phyloP scores from a whole-genome alignment of 2,113 vertebrate species.

The Camelus dromedarius region DNA sequence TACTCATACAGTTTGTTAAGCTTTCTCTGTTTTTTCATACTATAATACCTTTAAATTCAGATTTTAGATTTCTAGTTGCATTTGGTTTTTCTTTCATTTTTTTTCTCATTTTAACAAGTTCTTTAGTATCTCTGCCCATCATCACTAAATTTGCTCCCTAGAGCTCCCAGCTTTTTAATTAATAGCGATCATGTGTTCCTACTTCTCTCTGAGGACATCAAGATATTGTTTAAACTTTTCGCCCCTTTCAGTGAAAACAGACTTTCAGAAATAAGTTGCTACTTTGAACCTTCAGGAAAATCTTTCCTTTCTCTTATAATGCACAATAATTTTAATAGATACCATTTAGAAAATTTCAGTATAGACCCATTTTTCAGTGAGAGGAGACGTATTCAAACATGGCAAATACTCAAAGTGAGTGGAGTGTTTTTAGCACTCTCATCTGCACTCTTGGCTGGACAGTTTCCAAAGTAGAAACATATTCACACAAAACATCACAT shows the following conservation, averaged over 20 bases:
- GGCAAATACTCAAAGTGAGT: not conserved
- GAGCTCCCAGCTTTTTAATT: not conserved
- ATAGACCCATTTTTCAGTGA: not conserved
- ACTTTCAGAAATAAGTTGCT: not conserved
- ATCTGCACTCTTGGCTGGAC: not conserved
- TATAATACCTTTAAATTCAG: not conserved
- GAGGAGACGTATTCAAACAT: not conserved
- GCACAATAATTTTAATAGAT: not conserved
- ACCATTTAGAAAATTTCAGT: not conserved
- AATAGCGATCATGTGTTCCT: not conserved
- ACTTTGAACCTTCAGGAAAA: conserved; percentile 1
- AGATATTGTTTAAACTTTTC: not conserved
- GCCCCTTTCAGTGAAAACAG: not conserved
- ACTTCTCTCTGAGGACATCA: not conserved
- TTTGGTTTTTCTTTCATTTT: not conserved
- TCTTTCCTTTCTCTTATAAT: not conserved
- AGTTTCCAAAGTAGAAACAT: not conserved
- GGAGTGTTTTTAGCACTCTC: not conserved
- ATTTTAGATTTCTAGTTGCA: not conserved
- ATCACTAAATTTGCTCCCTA: not conserved
- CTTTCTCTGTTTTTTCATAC: not conserved
- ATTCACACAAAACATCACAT: not conserved
- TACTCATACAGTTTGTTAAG: not conserved
- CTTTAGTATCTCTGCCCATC: not conserved
- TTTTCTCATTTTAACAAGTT: conserved; percentile 27